Evolutionary conservation across 2,888 invertebrate species (phyloP).

Genomic region (Luffia ferchaultella): DNA sequence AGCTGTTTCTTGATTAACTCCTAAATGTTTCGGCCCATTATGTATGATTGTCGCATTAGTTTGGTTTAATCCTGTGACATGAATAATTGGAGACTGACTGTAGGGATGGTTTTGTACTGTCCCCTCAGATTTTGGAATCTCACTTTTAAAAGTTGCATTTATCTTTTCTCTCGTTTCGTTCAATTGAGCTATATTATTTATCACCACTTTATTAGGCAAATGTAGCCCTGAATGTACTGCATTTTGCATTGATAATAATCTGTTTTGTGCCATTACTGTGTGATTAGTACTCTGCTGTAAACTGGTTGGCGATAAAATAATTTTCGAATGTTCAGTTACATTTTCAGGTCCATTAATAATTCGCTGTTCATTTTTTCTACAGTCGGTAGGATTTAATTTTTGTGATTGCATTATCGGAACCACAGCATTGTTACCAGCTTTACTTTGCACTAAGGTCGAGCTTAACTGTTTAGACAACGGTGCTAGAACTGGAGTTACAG

Average conservation of each 20-base stretch:
- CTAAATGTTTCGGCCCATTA: slow-evolving; percentile 34
- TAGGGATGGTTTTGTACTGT: slow-evolving; percentile 28
- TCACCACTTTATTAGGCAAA: slow-evolving; percentile 41
- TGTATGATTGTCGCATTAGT: slow-evolving; percentile 39
- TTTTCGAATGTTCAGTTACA: slow-evolving; percentile 39
- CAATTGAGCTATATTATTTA: slow-evolving; percentile 36
- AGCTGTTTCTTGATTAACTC: slow-evolving; percentile 32
- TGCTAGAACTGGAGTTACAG: slow-evolving; percentile 65
- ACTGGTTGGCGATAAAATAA: slow-evolving; percentile 46
- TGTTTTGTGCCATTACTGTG: slow-evolving; percentile 52
- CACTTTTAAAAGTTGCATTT: slow-evolving; percentile 4
- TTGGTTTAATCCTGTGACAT: slow-evolving; percentile 38
- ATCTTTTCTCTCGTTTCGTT: slow-evolving; percentile 41
- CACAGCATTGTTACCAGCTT: slow-evolving; percentile 31
- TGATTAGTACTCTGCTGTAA: slow-evolving; percentile 41
- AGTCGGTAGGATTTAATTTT: slow-evolving; percentile 40
- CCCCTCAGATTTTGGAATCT: slow-evolving; percentile 35
- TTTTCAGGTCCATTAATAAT: slow-evolving; percentile 24
- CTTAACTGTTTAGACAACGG: slow-evolving; percentile 66
- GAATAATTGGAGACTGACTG: slow-evolving; percentile 38
- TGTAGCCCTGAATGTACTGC: slow-evolving; percentile 40
- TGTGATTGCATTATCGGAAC: slow-evolving; percentile 37
- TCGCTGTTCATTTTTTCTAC: slow-evolving; percentile 35
- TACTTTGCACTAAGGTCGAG: slow-evolving; percentile 47
- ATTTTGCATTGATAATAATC: slow-evolving; percentile 52